Conservation (phyloP, 2,797 vertebrate genomes). For the Hydrophis major region DNA sequence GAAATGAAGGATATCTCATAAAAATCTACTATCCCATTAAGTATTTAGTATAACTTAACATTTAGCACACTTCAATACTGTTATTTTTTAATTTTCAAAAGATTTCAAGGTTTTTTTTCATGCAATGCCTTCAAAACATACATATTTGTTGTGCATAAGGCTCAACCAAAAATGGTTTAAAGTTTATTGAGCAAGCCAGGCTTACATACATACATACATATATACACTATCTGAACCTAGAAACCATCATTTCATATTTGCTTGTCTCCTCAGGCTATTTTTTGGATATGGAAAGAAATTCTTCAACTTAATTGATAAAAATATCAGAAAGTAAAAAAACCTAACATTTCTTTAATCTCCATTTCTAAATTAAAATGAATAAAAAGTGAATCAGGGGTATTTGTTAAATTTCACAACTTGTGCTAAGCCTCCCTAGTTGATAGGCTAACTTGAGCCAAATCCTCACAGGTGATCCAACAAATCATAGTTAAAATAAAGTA, state of each 20-base stretch:
- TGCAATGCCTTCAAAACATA: not conserved
- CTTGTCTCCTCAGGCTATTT: not conserved
- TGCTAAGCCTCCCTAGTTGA: not conserved
- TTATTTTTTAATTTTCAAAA: not conserved
- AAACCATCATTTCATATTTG: not conserved
- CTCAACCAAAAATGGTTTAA: not conserved
- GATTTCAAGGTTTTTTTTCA: not conserved
- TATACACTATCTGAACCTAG: not conserved
- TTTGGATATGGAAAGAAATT: not conserved
- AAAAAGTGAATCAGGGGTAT: not conserved
- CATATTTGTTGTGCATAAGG: not conserved
- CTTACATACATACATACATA: not conserved
- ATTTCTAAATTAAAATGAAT: not conserved
- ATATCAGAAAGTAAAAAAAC: not conserved
- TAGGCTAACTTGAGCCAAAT: not conserved
- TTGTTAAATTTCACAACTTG: not conserved
- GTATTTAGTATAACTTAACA: not conserved
- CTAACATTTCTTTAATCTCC: not conserved
- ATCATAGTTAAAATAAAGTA: not conserved
- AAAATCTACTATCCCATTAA: not conserved
- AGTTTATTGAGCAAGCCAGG: not conserved
- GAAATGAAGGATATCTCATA: not conserved
- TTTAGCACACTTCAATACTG: not conserved
- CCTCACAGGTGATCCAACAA: not conserved
- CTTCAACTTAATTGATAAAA: not conserved